These are phyloP conservation scores for Probosciger aterrimus DNA, from an alignment of 2,113 vertebrate species.

Conservation along the genomic window DNA sequence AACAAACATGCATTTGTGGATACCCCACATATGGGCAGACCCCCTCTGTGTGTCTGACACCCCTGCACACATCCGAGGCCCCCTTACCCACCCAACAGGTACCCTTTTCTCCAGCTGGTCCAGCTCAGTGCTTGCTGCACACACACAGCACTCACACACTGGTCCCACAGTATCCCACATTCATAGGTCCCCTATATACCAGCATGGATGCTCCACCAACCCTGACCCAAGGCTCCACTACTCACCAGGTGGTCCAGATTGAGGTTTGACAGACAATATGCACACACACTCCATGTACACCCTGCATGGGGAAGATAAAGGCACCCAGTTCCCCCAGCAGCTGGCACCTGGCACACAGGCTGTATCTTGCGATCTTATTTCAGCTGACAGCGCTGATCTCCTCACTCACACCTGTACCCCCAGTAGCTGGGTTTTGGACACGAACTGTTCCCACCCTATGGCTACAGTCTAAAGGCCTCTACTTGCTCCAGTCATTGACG, in stretches of 20 bases:
- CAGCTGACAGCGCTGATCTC: background rate
- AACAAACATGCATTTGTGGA: accelerated
- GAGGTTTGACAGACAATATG: background rate
- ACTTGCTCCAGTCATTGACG: background rate
- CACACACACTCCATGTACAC: accelerated
- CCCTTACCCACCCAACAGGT: accelerated
- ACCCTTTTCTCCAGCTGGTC: background rate
- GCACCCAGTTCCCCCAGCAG: background rate
- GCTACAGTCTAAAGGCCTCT: background rate
- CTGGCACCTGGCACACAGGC: accelerated
- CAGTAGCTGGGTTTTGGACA: background rate
- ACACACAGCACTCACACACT: background rate
- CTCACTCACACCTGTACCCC: background rate
- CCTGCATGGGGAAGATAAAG: background rate
- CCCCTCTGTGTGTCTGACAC: background rate
- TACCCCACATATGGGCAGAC: accelerated
- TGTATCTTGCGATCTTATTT: background rate
- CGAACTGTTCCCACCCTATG: accelerated
- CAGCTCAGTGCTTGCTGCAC: background rate
- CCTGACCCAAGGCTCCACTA: background rate
- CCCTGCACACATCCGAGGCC: accelerated
- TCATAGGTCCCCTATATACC: background rate
- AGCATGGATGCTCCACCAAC: background rate
- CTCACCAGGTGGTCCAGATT: background rate
- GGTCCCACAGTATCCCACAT: background rate